Evolutionary conservation across 2,113 vertebrate species (phyloP).

Genomic region (Alligator mississippiensis): DNA sequence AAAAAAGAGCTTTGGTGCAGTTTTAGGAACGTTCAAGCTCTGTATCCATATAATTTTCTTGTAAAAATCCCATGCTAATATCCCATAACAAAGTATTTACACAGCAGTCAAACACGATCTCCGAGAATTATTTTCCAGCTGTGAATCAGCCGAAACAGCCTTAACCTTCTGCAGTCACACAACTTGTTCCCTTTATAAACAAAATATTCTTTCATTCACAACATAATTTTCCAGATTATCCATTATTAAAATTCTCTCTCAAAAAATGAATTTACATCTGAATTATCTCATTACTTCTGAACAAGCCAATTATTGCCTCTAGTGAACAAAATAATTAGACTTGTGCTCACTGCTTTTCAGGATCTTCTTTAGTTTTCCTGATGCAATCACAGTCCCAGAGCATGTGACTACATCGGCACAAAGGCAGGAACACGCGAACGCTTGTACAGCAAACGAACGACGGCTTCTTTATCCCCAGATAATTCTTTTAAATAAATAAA

Average conservation of each 20-base stretch:
- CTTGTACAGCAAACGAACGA: not conserved
- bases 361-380: slow-evolving; percentile 25
- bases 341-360: slow-evolving; percentile 24
- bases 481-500: not conserved
- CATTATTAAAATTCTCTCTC: slow-evolving; percentile 76
- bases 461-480: not conserved
- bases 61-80: not conserved
- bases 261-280: slow-evolving; percentile 80
- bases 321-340: slow-evolving; percentile 74
- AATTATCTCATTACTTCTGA: slow-evolving; percentile 79
- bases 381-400: slow-evolving; percentile 19
- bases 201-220: slow-evolving; percentile 65
- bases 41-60: not conserved
- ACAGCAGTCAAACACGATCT: not conserved
- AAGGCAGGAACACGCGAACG: not conserved
- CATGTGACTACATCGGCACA: not conserved
- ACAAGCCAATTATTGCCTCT: slow-evolving; percentile 74
- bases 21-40: not conserved
- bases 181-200: slow-evolving; percentile 58
- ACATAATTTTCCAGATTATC: slow-evolving; percentile 75
- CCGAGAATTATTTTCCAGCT: slow-evolving; percentile 55
- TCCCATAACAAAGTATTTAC: not conserved
- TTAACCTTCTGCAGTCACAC: slow-evolving; percentile 51
- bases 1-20: not conserved
- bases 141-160: slow-evolving; percentile 17